Evolutionary conservation across 2,113 vertebrate species (phyloP).

Genomic region (Gasterosteus aculeatus): DNA sequence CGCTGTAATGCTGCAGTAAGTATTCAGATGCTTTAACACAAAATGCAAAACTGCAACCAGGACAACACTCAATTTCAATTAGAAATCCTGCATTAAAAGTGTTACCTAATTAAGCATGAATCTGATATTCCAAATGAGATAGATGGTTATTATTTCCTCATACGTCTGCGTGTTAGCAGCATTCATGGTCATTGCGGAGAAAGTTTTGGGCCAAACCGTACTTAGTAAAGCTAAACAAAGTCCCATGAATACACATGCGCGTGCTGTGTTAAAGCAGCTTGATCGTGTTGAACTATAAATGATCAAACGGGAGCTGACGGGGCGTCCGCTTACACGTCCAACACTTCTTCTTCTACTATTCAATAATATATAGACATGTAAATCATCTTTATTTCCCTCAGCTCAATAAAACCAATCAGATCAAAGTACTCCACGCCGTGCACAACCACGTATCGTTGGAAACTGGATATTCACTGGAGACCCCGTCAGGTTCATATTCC

Average conservation of each 20-base stretch:
- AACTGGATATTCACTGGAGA: slow-evolving; percentile 49
- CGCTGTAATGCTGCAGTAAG: not conserved
- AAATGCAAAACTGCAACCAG: not conserved
- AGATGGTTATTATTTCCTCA: not conserved
- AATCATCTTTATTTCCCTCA: not conserved
- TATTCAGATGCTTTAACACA: not conserved
- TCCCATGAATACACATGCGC: not conserved
- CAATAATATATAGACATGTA: not conserved
- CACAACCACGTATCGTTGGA: slow-evolving; percentile 36
- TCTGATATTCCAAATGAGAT: not conserved
- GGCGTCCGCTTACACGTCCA: slow-evolving; percentile 5
- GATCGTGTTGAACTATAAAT: not conserved
- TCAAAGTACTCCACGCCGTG: not conserved
- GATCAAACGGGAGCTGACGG: not conserved
- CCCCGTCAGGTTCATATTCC: not conserved
- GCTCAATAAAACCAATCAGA: not conserved
- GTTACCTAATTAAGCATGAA: not conserved
- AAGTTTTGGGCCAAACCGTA: not conserved
- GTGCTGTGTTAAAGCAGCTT: not conserved
- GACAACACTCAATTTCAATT: not conserved
- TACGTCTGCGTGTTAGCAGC: not conserved
- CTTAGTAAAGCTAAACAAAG: not conserved
- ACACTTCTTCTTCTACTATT: not conserved
- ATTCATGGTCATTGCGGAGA: not conserved
- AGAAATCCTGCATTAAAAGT: not conserved